Percentiles rank a stretch among this genome's conserved stretches.
phyloP scores from a whole-genome alignment of 2,888 invertebrate genomes.

The Bellardia pandia region DNA sequence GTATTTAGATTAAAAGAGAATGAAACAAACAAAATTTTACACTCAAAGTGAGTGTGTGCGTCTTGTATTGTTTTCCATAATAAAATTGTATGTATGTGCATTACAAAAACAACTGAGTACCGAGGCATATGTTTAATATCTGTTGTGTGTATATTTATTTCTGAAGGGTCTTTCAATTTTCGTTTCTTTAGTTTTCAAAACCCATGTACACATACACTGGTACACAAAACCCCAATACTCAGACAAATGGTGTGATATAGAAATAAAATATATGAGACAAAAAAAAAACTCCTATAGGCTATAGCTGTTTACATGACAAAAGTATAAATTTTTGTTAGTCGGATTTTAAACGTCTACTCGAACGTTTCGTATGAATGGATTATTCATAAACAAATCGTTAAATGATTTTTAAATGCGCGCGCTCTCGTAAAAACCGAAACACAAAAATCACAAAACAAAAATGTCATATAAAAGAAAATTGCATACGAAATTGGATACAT shows the following conservation, averaged over 20 bases:
- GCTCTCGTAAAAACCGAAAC: constrained; percentile 7
- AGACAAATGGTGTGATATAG: constrained; percentile 40
- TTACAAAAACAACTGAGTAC: not conserved
- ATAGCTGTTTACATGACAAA: constrained; percentile 68
- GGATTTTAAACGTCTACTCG: constrained; percentile 66
- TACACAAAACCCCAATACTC: constrained; percentile 23
- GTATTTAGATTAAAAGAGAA: constrained; percentile 36
- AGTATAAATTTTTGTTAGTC: constrained; percentile 67
- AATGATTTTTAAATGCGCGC: constrained; percentile 24
- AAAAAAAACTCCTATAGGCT: constrained; percentile 58
- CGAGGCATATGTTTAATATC: constrained; percentile 50
- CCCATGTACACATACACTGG: constrained; percentile 10
- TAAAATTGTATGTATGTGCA: constrained; percentile 9
- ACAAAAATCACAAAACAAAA: constrained; percentile 23
- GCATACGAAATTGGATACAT: not conserved
- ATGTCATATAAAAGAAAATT: constrained; percentile 22
- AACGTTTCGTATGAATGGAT: constrained; percentile 57
- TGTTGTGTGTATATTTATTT: constrained; percentile 27
- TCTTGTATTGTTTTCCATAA: constrained; percentile 27
- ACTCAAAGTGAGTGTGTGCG: constrained; percentile 53
- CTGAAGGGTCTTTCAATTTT: constrained; percentile 65
- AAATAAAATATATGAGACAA: constrained; percentile 37
- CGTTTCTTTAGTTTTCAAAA: constrained; percentile 37
- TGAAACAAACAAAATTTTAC: constrained; percentile 30
- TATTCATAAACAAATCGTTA: constrained; percentile 48